Conservation (phyloP, 2,113 vertebrate species). For the Protomyctophum bolini region DNA sequence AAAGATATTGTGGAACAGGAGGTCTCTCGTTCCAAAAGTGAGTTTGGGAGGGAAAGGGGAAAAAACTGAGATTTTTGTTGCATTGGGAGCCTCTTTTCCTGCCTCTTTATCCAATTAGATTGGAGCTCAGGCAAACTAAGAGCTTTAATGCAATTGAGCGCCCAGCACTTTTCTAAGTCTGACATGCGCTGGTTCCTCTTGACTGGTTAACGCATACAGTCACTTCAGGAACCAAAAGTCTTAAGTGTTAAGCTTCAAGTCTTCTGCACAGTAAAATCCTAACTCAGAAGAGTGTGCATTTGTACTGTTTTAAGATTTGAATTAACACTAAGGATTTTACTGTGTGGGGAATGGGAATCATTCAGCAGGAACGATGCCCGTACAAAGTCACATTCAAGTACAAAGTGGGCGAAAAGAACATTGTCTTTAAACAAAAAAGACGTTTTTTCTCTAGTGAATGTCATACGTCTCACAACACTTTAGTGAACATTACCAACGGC, state of each 20-base stretch:
- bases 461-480: neutral
- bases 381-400: constrained; percentile 21
- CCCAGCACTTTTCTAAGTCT: constrained; percentile 73
- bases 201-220: constrained; percentile 72
- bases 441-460: constrained; percentile 11
- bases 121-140: constrained; percentile 75
- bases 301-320: neutral
- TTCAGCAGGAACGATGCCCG: too few relatives aligned
- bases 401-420: constrained; percentile 29
- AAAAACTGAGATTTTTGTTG: constrained; percentile 43
- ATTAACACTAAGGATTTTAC: neutral
- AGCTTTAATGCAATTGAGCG: constrained; percentile 80
- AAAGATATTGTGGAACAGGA: constrained; percentile 58
- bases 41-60: neutral
- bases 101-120: constrained; percentile 78
- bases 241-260: constrained; percentile 73
- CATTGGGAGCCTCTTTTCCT: constrained; percentile 74
- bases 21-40: constrained; percentile 28
- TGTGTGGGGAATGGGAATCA: too few relatives aligned
- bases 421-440: neutral
- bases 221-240: constrained; percentile 71
- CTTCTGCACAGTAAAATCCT: constrained; percentile 22
- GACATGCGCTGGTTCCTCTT: constrained; percentile 79
- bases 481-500: neutral
- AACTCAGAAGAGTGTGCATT: neutral